Conservation (phyloP, 2,888 invertebrate species). For the Ophonus ardosiacus region DNA sequence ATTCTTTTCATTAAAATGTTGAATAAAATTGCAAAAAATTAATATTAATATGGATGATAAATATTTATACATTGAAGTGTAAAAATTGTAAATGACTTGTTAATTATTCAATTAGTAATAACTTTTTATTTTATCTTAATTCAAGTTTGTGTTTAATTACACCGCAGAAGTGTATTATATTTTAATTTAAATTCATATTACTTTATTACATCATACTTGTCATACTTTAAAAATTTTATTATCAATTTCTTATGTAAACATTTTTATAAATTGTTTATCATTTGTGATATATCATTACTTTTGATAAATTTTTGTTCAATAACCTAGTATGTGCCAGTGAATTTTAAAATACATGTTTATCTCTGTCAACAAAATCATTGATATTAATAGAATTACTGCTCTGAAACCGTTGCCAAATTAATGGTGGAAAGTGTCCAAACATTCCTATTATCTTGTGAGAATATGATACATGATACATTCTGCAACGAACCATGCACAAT, state of each 20-base stretch:
- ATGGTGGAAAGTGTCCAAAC: slow-evolving; percentile 47
- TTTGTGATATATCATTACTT: not conserved
- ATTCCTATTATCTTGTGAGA: not conserved
- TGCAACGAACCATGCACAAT: not conserved
- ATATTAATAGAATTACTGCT: slow-evolving; percentile 48
- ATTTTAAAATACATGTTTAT: slow-evolving; percentile 30
- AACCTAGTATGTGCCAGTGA: not conserved
- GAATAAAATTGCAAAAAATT: not conserved
- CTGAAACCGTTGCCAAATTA: slow-evolving; percentile 53
- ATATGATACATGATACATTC: not conserved
- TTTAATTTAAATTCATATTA: no score
- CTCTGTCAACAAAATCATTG: slow-evolving; percentile 27
- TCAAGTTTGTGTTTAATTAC: no score
- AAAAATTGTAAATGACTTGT: not conserved
- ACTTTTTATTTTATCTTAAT: no score
- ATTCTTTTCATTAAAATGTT: not conserved
- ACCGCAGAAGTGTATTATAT: no score
- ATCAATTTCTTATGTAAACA: not conserved
- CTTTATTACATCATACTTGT: no score
- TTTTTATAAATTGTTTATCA: not conserved
- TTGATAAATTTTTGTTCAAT: not conserved
- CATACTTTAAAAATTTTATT: not conserved
- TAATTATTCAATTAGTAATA: no score
- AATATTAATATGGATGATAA: not conserved
- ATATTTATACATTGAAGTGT: not conserved